A percentile compares a stretch with the other conserved stretches of the same genome.
phyloP scores from a whole-genome alignment of 2,797 vertebrate genomes.

The Pterois miles region DNA sequence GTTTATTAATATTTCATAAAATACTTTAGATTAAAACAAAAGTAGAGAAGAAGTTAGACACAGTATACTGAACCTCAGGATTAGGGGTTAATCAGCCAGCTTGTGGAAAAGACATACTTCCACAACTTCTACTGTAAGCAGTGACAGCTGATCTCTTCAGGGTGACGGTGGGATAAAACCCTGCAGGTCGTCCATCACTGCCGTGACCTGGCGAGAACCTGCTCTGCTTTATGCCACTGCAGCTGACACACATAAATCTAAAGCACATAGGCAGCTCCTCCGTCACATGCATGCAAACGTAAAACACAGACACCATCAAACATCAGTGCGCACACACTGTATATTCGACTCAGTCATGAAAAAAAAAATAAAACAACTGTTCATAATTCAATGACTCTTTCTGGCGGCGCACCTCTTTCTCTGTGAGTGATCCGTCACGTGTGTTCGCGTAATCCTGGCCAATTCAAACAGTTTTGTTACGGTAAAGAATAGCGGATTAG shows the following conservation, averaged over 20 bases:
- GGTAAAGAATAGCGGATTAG: conserved; percentile 70
- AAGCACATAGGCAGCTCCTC: conserved; percentile 40
- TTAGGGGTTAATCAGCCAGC: background rate
- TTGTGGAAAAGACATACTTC: background rate
- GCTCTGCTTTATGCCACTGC: conserved; percentile 30
- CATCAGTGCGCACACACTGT: background rate
- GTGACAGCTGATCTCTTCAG: conserved; percentile 17
- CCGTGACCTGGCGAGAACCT: conserved; percentile 15
- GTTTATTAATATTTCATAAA: background rate
- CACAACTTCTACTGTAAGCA: background rate
- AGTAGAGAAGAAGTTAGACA: too few relatives aligned
- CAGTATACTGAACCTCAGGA: background rate
- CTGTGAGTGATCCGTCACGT: conserved; percentile 45
- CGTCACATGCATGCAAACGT: conserved; percentile 26
- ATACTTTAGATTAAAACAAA: background rate
- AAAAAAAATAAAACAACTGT: conserved; percentile 8
- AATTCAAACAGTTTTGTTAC: conserved; percentile 70
- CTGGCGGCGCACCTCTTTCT: conserved; percentile 13
- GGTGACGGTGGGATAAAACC: conserved; percentile 26
- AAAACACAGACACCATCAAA: conserved; percentile 30
- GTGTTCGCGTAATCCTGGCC: conserved; percentile 60
- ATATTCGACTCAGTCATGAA: background rate
- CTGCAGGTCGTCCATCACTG: conserved; percentile 10
- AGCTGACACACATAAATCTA: conserved; percentile 60
- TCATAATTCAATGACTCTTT: conserved; percentile 13